Percentiles rank a stretch among this genome's conserved stretches.
Conservation (phyloP, 2,888 invertebrate genomes). For the Phasia obesa region DNA sequence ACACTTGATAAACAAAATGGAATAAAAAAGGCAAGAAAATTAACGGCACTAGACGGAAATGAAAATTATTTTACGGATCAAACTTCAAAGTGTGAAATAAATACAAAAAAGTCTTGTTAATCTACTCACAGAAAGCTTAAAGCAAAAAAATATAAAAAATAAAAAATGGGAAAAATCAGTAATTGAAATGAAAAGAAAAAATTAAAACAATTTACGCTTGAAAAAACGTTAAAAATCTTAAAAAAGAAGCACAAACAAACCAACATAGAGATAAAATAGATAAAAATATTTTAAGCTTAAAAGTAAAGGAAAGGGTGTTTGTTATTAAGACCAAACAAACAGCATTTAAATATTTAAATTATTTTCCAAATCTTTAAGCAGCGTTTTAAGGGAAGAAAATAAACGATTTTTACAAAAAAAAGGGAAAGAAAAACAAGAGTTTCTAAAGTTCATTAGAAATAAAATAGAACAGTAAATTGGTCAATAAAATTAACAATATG, state of each 20-base stretch:
- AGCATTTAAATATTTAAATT: slow-evolving; percentile 58
- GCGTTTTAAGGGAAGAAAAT: slow-evolving; percentile 30
- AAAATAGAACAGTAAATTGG: background rate
- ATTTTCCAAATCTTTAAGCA: slow-evolving; percentile 38
- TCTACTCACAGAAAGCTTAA: slow-evolving; percentile 52
- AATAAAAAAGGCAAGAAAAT: slow-evolving; percentile 8
- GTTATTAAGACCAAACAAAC: slow-evolving; percentile 27
- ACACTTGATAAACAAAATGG: slow-evolving; percentile 48
- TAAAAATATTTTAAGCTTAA: slow-evolving; percentile 12
- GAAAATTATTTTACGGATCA: slow-evolving; percentile 70
- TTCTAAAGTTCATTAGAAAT: slow-evolving; percentile 22
- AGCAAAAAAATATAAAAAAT: slow-evolving; percentile 34
- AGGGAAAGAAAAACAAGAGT: background rate
- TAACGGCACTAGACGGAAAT: slow-evolving; percentile 52
- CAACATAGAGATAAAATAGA: slow-evolving; percentile 39
- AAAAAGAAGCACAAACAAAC: slow-evolving; percentile 1
- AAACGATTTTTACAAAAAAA: background rate
- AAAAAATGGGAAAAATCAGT: slow-evolving; percentile 41
- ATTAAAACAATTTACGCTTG: slow-evolving; percentile 58
- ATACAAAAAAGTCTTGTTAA: slow-evolving; percentile 57
- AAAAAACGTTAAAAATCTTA: slow-evolving; percentile 37
- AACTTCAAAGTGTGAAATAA: slow-evolving; percentile 70
- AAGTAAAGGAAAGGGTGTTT: slow-evolving; percentile 56
- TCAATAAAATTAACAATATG: background rate
- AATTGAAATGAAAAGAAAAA: slow-evolving; percentile 56